Conservation (phyloP, 37 sponge, comb jelly and placozoan genomes). For the Ephydatia muelleri region DNA sequence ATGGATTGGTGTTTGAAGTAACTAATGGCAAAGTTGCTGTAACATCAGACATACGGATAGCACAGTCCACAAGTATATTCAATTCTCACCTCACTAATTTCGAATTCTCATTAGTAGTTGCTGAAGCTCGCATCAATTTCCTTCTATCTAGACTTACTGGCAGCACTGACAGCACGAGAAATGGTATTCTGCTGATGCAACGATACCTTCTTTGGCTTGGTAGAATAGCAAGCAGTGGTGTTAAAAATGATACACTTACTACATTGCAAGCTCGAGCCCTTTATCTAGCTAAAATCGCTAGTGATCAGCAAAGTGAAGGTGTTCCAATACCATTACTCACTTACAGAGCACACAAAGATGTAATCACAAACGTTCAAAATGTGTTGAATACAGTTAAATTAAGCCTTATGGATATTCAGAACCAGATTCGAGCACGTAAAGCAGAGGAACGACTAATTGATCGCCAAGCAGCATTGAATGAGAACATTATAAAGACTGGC, state of each 20-base stretch:
- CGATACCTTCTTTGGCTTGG: too few relatives aligned
- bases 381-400: constrained; percentile 5
- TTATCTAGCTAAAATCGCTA: background rate
- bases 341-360: constrained; percentile 5
- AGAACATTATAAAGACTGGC: constrained; percentile 16
- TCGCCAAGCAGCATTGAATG: constrained; percentile 1
- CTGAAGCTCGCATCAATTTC: background rate
- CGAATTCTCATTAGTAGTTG: background rate
- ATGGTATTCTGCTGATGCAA: background rate
- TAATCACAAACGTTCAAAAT: background rate
- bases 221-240: too few relatives aligned
- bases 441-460: constrained; percentile 22
- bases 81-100: background rate
- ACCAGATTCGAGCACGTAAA: constrained; percentile 16
- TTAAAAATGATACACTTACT: background rate
- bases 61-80: background rate
- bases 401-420: background rate
- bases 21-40: too few relatives aligned
- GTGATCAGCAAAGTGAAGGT: background rate
- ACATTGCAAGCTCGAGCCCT: background rate
- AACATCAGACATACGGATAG: background rate
- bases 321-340: constrained; percentile 14
- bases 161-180: background rate
- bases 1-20: too few relatives aligned
- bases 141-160: background rate